Evolutionary conservation across 2,888 invertebrate genomes (phyloP).

Genomic region (Metopia argyrocephala): DNA sequence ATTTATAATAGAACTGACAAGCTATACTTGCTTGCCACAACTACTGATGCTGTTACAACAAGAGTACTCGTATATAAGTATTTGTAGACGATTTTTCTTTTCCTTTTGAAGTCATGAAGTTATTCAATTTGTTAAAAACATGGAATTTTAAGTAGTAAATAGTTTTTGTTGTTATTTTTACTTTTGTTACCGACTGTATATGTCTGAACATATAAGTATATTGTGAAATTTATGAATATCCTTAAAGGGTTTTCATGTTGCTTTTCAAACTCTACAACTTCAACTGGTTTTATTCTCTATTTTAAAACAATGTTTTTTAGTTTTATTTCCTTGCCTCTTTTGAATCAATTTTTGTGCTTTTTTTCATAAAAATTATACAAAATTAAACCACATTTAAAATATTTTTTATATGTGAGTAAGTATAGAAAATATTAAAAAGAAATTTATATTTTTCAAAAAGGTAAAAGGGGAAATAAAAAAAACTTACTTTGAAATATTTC

Average conservation of each 20-base stretch:
- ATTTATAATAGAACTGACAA: conserved; percentile 15
- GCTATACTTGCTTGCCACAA: no score
- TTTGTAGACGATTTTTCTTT: conserved; percentile 20
- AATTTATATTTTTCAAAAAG: conserved; percentile 22
- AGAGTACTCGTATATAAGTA: not conserved
- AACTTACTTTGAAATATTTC: conserved; percentile 49
- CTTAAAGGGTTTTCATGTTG: not conserved
- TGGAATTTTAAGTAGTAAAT: conserved; percentile 66
- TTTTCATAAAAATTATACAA: not conserved
- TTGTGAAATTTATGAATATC: not conserved
- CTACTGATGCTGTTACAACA: not conserved
- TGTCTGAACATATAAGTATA: not conserved
- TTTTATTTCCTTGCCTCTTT: not conserved
- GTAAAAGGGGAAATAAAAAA: not conserved
- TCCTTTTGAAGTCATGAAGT: conserved; percentile 64
- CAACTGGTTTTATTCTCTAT: not conserved
- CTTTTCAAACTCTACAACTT: no score
- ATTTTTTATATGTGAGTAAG: not conserved
- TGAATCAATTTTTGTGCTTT: not conserved
- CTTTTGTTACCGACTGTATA: not conserved
- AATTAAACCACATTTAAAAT: not conserved
- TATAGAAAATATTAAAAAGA: not conserved
- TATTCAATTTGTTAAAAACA: conserved; percentile 66
- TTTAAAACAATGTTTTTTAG: not conserved
- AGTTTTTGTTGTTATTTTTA: conserved; percentile 43